Evolutionary conservation across 2,113 vertebrate genomes (phyloP).

Genomic region (Lamprotornis superbus): DNA sequence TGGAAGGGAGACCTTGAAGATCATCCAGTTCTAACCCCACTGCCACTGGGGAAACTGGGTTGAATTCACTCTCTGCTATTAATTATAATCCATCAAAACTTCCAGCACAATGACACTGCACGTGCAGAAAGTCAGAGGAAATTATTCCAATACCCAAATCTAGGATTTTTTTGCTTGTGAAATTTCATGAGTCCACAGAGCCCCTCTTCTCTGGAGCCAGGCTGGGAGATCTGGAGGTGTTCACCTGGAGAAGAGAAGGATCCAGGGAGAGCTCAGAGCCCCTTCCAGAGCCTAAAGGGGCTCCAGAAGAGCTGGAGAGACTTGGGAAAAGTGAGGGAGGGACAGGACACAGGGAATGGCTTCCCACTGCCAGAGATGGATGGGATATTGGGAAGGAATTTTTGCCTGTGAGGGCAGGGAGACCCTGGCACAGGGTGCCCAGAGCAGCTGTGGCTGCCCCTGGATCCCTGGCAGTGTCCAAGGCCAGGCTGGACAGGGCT

Average conservation of each 20-base stretch:
- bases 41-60: neutral
- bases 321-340: neutral
- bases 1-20: neutral
- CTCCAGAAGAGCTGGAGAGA: neutral
- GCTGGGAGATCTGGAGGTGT: neutral
- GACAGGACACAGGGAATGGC: neutral
- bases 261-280: neutral
- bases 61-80: neutral
- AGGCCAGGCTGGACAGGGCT: neutral
- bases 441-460: neutral
- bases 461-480: neutral
- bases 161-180: neutral
- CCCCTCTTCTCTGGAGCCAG: neutral
- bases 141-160: neutral
- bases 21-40: neutral
- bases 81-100: neutral
- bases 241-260: neutral
- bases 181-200: neutral
- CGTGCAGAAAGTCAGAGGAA: neutral
- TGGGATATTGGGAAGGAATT: neutral
- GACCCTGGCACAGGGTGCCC: neutral
- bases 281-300: neutral
- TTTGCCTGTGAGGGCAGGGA: neutral
- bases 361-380: neutral
- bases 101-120: neutral